A percentile compares a stretch with the other conserved stretches of the same genome.
Conservation (phyloP, 2,113 vertebrate genomes). For the Cricetomys ansorgei region DNA sequence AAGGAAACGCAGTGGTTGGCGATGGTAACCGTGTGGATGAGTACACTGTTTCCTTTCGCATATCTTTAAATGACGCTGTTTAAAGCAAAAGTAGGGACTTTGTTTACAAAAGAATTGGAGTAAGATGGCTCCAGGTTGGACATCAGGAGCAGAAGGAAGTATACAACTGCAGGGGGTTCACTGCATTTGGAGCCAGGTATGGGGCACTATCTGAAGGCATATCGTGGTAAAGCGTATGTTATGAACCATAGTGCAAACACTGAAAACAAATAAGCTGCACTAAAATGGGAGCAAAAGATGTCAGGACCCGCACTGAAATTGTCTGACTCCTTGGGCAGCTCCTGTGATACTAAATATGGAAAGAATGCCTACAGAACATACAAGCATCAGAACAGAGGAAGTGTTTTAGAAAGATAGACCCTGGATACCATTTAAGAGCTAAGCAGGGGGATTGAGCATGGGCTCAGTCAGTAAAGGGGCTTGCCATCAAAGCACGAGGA, state of each 20-base stretch:
- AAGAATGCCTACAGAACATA: background rate
- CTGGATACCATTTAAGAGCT: background rate
- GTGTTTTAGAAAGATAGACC: background rate
- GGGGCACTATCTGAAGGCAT: background rate
- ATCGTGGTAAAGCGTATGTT: background rate
- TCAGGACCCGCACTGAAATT: background rate
- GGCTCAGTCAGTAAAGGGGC: background rate
- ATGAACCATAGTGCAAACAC: background rate
- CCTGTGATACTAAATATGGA: background rate
- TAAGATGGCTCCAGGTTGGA: background rate
- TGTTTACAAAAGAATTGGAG: background rate
- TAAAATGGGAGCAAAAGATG: background rate
- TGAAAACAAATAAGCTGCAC: background rate
- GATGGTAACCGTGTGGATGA: background rate
- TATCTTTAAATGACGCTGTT: background rate
- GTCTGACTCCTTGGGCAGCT: background rate
- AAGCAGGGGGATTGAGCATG: background rate
- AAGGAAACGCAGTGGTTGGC: background rate
- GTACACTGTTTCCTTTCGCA: background rate
- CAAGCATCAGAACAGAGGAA: background rate
- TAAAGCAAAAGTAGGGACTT: background rate
- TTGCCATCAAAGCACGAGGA: background rate
- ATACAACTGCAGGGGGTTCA: rapidly evolving
- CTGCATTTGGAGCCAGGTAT: background rate
- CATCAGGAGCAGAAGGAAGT: background rate